phyloP scores from a whole-genome alignment of 2,888 invertebrate species.

The Epinotia bilunana region DNA sequence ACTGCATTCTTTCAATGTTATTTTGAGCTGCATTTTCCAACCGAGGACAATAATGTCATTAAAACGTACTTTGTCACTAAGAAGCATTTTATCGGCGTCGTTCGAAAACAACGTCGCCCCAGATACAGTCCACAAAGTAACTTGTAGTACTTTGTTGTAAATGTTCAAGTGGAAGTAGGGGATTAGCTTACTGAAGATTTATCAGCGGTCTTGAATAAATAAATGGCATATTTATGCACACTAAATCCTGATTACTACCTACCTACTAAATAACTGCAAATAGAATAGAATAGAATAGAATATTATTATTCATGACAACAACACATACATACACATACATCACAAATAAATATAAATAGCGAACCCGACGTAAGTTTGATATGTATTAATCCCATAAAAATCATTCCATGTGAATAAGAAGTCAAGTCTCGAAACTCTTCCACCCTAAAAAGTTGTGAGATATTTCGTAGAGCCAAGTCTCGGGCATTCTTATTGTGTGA shows the following conservation, averaged over 20 bases:
- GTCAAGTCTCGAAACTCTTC: no score
- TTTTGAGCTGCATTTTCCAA: conserved; percentile 12
- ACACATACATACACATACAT: no score
- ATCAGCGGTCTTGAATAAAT: not conserved
- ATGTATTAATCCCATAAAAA: no score
- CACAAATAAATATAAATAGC: no score
- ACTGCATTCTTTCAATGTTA: conserved; percentile 13
- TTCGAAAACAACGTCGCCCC: conserved; percentile 27
- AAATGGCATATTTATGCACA: not conserved
- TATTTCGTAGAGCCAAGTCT: no score
- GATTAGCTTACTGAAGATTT: not conserved
- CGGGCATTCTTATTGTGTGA: no score
- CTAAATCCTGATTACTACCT: not conserved
- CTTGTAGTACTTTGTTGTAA: conserved; percentile 10
- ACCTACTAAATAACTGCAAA: no score
- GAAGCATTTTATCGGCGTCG: conserved; percentile 25
- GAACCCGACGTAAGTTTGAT: no score
- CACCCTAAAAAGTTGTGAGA: no score
- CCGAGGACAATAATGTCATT: conserved; percentile 36
- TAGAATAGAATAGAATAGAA: no score
- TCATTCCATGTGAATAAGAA: no score
- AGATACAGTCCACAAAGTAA: conserved; percentile 25
- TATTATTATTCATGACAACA: no score
- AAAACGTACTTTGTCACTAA: conserved; percentile 29
- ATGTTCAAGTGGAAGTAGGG: not conserved